These are phyloP conservation scores for Deroptyus accipitrinus DNA, from an alignment of 2,113 vertebrate species.

Conservation along the genomic window DNA sequence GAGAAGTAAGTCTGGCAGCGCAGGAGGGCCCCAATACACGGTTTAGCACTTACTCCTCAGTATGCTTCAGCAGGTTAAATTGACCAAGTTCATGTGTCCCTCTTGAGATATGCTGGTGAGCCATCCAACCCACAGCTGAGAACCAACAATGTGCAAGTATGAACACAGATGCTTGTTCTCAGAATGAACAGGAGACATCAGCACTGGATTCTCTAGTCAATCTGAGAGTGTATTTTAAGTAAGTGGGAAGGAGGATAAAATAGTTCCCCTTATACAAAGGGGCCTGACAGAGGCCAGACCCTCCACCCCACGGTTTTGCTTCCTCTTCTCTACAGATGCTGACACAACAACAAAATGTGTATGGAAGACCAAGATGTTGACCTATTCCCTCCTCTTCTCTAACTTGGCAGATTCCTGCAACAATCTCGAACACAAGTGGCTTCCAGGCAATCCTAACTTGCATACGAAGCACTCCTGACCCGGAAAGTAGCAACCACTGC, in stretches of 20 bases:
- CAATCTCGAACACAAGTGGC: not conserved
- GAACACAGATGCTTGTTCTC: not conserved
- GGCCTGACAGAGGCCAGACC: not conserved
- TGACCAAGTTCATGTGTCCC: not conserved
- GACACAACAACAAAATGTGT: not conserved
- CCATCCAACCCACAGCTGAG: not conserved
- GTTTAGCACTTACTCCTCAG: not conserved
- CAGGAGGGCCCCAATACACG: not conserved
- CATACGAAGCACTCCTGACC: not conserved
- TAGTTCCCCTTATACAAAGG: not conserved
- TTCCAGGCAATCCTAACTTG: not conserved
- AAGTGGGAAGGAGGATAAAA: not conserved
- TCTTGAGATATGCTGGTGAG: not conserved
- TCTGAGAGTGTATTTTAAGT: not conserved
- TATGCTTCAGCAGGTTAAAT: not conserved
- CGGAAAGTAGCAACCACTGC: not conserved
- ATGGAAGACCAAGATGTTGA: not conserved
- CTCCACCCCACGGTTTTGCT: not conserved
- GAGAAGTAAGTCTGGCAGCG: not conserved
- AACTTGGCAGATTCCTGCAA: not conserved
- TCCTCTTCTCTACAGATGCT: not conserved
- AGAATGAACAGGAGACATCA: not conserved
- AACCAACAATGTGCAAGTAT: not conserved
- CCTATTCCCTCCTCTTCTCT: not conserved
- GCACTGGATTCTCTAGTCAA: not conserved